Evolutionary conservation across 64 coral and sea anemone genomes (phyloP).

Genomic region (Montipora capricornis): DNA sequence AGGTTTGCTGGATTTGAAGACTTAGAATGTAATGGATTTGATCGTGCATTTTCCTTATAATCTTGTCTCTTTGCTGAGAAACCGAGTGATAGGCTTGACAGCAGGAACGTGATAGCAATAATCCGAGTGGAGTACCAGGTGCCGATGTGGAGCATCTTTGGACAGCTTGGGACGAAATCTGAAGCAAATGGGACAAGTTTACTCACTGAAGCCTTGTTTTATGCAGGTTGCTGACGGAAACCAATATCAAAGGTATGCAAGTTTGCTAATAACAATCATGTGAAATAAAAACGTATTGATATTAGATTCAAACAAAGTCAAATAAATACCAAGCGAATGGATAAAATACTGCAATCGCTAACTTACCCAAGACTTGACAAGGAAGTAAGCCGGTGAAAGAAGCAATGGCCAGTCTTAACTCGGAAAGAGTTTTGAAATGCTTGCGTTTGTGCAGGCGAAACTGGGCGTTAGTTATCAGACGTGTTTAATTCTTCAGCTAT

Average conservation of each 20-base stretch:
- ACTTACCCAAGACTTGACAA: not conserved
- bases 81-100: not conserved
- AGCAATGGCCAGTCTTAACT: not conserved
- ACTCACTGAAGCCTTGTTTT: not conserved
- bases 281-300: constrained; percentile 27
- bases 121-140: not conserved
- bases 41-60: not conserved
- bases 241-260: constrained; percentile 47
- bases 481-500: not conserved
- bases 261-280: not conserved
- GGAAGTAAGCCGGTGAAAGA: not conserved
- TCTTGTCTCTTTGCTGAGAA: not conserved
- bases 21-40: too few species aligned
- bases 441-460: not conserved
- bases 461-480: not conserved
- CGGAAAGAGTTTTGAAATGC: not conserved
- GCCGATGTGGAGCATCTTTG: not conserved
- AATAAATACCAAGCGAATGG: not conserved
- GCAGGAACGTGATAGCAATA: not conserved
- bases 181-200: constrained; percentile 5
- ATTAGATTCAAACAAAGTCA: not conserved
- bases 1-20: not conserved
- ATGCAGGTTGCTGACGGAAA: not conserved
- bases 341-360: not conserved
- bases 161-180: not conserved